Conservation (phyloP, 2,113 vertebrate species). For the Brienomyrus longianalis region DNA sequence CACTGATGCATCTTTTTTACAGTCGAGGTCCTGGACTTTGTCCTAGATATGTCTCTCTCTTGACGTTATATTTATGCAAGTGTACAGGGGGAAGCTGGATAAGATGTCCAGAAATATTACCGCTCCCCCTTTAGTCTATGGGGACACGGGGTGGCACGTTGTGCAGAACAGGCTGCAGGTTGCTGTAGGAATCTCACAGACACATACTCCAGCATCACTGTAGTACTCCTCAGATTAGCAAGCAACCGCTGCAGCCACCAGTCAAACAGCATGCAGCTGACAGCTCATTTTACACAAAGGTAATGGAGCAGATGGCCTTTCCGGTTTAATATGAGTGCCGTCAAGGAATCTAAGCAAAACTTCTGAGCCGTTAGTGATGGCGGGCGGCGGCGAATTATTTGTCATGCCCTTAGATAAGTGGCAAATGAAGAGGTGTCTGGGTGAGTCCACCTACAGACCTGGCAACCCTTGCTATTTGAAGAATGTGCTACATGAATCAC, state of each 20-base stretch:
- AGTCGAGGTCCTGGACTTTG: neutral
- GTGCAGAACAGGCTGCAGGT: constrained; percentile 10
- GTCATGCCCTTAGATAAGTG: constrained; percentile 61
- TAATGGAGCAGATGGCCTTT: constrained; percentile 68
- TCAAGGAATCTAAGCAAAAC: constrained; percentile 65
- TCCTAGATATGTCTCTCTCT: neutral
- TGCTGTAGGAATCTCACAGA: constrained; percentile 36
- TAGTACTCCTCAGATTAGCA: constrained; percentile 50
- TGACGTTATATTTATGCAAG: neutral
- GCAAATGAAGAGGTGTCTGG: constrained; percentile 38
- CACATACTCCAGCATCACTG: constrained; percentile 37
- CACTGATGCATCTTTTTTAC: neutral
- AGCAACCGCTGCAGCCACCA: constrained; percentile 46
- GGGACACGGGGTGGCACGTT: constrained; percentile 23
- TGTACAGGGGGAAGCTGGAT: neutral
- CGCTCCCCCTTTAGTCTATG: neutral
- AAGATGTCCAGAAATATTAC: neutral
- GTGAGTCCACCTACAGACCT: constrained; percentile 39
- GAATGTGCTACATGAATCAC: constrained; percentile 56
- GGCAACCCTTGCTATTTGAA: constrained; percentile 34
- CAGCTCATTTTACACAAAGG: constrained; percentile 73
- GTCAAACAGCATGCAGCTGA: constrained; percentile 58
- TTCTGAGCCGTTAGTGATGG: constrained; percentile 62
- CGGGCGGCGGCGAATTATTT: constrained; percentile 65
- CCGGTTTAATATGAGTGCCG: constrained; percentile 66